A percentile compares a stretch with the other conserved stretches of the same genome.
Conservation (phyloP, 2,113 vertebrate species). For the Mohoua ochrocephala region DNA sequence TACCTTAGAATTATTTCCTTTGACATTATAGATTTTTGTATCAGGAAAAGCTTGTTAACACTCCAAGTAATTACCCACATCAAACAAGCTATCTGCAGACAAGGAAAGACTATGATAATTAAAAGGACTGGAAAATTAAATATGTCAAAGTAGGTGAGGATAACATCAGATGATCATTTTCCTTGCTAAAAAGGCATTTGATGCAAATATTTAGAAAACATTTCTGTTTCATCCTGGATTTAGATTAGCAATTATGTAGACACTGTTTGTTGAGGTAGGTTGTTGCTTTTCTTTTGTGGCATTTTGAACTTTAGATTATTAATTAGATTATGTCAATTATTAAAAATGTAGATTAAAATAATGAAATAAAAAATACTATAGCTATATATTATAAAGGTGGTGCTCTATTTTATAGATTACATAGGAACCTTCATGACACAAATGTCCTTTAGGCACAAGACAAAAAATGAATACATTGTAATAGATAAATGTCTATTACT, state of each 20-base stretch:
- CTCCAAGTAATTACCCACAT: background rate
- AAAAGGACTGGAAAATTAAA: background rate
- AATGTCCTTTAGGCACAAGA: background rate
- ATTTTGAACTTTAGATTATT: background rate
- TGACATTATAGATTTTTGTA: background rate
- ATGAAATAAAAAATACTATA: background rate
- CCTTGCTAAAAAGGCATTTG: background rate
- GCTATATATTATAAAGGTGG: background rate
- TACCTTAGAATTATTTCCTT: background rate
- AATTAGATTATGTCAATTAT: background rate
- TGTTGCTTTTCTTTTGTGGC: background rate
- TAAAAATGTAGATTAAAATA: background rate
- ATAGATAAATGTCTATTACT: background rate
- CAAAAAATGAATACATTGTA: background rate
- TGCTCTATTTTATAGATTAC: background rate
- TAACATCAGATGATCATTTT: background rate
- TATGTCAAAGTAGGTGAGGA: background rate
- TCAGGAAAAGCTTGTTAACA: background rate
- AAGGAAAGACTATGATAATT: background rate
- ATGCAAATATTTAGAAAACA: background rate
- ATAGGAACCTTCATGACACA: background rate
- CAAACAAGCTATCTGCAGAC: background rate
- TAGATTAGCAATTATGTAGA: background rate
- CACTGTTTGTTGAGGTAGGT: background rate
- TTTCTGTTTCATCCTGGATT: background rate